Evolutionary conservation across 2,797 vertebrate species (phyloP).

Genomic region (Pseudochromis fuscus): DNA sequence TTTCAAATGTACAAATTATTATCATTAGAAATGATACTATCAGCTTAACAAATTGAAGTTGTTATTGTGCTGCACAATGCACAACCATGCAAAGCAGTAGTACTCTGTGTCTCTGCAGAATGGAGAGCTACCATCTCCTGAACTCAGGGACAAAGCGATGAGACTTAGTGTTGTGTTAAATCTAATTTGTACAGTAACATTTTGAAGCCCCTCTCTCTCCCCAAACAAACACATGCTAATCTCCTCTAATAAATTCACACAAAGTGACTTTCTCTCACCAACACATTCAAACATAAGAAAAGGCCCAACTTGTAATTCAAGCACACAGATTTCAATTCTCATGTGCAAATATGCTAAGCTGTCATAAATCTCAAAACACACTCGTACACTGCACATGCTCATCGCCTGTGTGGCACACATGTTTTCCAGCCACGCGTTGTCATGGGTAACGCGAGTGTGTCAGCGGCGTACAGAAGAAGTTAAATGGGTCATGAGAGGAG

Average conservation of each 20-base stretch:
- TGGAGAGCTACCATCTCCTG: too few relatives aligned
- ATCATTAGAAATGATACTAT: too few relatives aligned
- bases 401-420: neutral
- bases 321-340: neutral
- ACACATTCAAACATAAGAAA: neutral
- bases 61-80: too few relatives aligned
- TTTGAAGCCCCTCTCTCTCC: neutral
- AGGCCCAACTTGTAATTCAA: neutral
- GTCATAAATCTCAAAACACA: neutral
- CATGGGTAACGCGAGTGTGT: constrained; percentile 45
- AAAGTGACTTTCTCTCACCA: neutral
- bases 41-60: too few relatives aligned
- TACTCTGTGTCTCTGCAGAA: too few relatives aligned
- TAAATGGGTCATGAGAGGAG: constrained; percentile 68
- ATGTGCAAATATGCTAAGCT: neutral
- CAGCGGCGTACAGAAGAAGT: constrained; percentile 40
- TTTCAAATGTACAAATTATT: too few relatives aligned
- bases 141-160: too few relatives aligned
- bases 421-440: constrained; percentile 38
- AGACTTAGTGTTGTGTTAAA: too few relatives aligned
- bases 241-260: neutral
- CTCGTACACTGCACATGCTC: neutral
- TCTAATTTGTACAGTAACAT: neutral
- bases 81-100: too few relatives aligned
- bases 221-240: neutral